Evolutionary conservation across 2,113 vertebrate genomes (phyloP), one percentile per base, ranked within the genome.

Genomic region (Boleophthalmus pectinirostris): DNA sequence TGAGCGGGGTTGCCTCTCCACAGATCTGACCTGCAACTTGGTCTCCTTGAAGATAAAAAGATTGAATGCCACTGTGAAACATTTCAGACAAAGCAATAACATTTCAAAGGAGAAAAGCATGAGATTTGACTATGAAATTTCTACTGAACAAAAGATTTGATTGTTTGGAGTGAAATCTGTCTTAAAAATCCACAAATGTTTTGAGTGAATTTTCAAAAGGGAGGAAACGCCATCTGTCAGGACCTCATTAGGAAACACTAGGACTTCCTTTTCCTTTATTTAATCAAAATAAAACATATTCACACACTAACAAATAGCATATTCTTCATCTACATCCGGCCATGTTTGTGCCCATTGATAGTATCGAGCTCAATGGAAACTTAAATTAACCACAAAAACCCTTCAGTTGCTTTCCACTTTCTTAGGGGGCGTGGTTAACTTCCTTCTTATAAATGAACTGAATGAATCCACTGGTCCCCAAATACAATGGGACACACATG

Each of bases 211-310:
- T 24, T 24, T 23, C 24, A 58, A 14, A 24, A 25, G 23, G 24
- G 56, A 58, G 56, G 56, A 58, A 58, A 25, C 23, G 5, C 56
- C 56, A 25, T 58, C 23, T 56, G n/a, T 56, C 54, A 23, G 15
- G 5, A 61, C 25, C 21, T 13, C 57, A 60, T 25, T 29, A 25
- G 57, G 23, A 61, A 58, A 25, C 23, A 58, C 29, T 29, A 29
- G 29, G 23, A 61, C 58, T 61, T 61, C 58, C 58, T 61, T 61
- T 61, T 61, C 25, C 25, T 16, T 61, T 29, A 14, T 61, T 61
- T 3, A 61, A 33, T 61, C 25, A 61, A 61, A 61, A 58, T 58
- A 58, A 29, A 61, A 58, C 23, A 29, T 25, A 15, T 14, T 58
- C 56, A 58, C 56, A 25, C 23, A n/a, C 2, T 15, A 33, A 16